Evolutionary conservation across 2,888 invertebrate species (phyloP), one percentile per base, ranked within the genome.

Genomic region (Trichopoda pennipes): DNA sequence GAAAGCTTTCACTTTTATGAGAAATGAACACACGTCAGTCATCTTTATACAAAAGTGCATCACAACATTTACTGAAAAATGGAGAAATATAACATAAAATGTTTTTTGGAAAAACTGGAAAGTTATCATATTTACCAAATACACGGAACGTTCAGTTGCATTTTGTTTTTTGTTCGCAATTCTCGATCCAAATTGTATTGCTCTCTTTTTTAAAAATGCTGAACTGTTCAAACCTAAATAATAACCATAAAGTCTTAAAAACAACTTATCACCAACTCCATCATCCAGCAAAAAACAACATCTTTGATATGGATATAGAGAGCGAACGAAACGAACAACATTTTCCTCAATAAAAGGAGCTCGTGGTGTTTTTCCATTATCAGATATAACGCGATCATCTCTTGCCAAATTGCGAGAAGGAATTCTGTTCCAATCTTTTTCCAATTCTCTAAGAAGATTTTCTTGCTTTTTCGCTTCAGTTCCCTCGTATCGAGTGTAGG

Each of bases 181-280:
- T 88, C 97, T 93, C 0, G 98, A 97, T 14, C 99, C 99, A 92
- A 99, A 99, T 90, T 99, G 99, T 86, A 99, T 94, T 0, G 99
- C 99, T 89, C 98, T 92, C 91, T 99, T 99, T 55, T 96, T 97
- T 63, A 97, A 93, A 55, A 91, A 90, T 6, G 95, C 94, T 7
- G 94, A 94, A 69, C 92, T 91, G 82, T 89, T 90, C 47, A 96
- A 91, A 1, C 96, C 95, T 47, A 96, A 90, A 81, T 93, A 91
- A 85, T 92, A 93, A 0, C 95, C 97, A 68, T 94, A 92, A 23
- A 95, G 92, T 85, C 99, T 93, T 55, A 99, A 92, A 63, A 99
- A 92, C 64, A 98, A 91, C 91, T 99, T 99, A 89, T 99, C 99
- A n/a, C 99, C 99, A 66, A 96, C 87, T 28, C 98, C 98, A 86